Conservation (phyloP, 2,888 invertebrate species). For the Bombylius discolor region DNA sequence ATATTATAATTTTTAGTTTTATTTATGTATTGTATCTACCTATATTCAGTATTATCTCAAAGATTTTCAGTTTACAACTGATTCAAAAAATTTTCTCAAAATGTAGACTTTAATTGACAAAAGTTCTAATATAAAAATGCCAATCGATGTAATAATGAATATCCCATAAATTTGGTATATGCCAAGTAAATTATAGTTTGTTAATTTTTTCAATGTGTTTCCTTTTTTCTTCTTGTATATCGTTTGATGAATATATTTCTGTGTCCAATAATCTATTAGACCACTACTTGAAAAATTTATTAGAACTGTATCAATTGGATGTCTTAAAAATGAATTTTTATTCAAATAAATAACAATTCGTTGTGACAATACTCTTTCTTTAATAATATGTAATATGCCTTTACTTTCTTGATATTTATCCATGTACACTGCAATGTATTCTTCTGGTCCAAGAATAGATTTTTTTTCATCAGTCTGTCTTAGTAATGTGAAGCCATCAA, state of each 20-base stretch:
- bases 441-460: background rate
- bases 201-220: background rate
- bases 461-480: background rate
- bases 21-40: too few species aligned
- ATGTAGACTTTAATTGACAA: background rate
- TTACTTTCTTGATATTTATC: background rate
- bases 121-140: background rate
- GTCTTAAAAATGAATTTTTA: background rate
- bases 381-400: background rate
- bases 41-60: too few species aligned
- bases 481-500: background rate
- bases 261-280: background rate
- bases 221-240: background rate
- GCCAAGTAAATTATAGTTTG: background rate
- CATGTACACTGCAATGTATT: background rate
- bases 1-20: too few species aligned
- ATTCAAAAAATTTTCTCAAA: background rate
- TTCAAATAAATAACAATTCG: background rate
- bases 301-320: background rate
- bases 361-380: conserved; percentile 1
- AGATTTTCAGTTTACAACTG: background rate
- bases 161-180: background rate
- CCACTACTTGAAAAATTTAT: background rate
- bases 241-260: background rate
- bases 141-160: background rate